phyloP scores from a whole-genome alignment of 2,113 vertebrate species.

The Cepphus grylle region DNA sequence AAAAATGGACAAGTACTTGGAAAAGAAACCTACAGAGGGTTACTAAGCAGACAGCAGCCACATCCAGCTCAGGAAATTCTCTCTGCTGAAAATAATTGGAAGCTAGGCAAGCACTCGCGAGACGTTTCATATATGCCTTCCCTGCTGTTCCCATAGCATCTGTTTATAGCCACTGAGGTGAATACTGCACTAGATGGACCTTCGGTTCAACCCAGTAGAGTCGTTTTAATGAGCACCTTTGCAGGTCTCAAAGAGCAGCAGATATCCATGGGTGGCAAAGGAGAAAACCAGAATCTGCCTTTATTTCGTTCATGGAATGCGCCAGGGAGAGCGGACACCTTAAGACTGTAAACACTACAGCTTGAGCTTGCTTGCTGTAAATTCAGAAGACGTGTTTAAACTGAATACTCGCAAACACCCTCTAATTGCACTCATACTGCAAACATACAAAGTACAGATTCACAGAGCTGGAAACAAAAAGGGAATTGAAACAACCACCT shows the following conservation, averaged over 20 bases:
- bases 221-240: neutral
- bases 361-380: neutral
- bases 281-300: neutral
- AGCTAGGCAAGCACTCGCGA: neutral
- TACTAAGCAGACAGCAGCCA: neutral
- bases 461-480: conserved; percentile 9
- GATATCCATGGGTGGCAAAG: neutral
- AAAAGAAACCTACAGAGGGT: neutral
- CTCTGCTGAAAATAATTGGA: conserved; percentile 36
- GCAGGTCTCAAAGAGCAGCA: neutral
- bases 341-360: neutral
- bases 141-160: neutral
- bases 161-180: neutral
- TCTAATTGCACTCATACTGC: neutral
- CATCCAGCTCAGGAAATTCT: conserved; percentile 39
- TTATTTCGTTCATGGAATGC: neutral
- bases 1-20: neutral
- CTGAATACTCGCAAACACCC: neutral
- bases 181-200: neutral
- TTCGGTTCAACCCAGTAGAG: neutral
- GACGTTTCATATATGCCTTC: neutral
- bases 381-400: neutral
- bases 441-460: neutral
- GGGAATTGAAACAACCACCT: conserved; percentile 5
- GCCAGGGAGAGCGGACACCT: neutral